Percentiles rank a stretch among this genome's conserved stretches.
These are phyloP conservation scores for Chlorops oryzae DNA, from an alignment of 1,140 invertebrate species.

Conservation along the genomic window DNA sequence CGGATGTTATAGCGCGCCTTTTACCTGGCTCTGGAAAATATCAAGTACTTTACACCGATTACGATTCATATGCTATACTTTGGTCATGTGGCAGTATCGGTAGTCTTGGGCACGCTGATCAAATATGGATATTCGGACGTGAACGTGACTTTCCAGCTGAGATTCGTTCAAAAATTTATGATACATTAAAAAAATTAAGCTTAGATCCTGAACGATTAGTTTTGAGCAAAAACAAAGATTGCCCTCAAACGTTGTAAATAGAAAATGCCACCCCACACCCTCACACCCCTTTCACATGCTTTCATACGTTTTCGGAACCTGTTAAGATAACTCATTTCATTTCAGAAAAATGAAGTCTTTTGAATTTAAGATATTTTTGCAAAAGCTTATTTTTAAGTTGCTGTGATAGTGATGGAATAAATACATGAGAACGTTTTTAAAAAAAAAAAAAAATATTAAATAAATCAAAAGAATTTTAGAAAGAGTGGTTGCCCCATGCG, in stretches of 20 bases:
- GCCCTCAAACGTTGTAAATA: constrained; percentile 48
- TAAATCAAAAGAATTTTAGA: too few species aligned
- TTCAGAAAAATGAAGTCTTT: too few species aligned
- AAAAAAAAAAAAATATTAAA: too few species aligned
- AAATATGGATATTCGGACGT: constrained; percentile 60
- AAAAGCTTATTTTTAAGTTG: too few species aligned
- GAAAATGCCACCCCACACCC: too few species aligned
- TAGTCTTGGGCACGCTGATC: constrained; percentile 51
- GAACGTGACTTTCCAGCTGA: constrained; percentile 53
- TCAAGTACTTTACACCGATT: constrained; percentile 64
- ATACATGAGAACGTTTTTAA: too few species aligned
- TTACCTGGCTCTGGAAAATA: constrained; percentile 63
- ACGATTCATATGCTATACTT: constrained; percentile 61
- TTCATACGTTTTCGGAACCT: too few species aligned
- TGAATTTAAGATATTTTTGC: too few species aligned
- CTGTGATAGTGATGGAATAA: too few species aligned
- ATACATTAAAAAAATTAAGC: constrained; percentile 51
- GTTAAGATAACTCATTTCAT: too few species aligned
- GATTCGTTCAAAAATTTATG: constrained; percentile 56
- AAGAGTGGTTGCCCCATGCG: too few species aligned
- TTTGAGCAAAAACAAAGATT: constrained; percentile 59
- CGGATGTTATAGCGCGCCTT: constrained; percentile 57
- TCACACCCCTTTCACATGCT: too few species aligned
- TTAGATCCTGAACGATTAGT: constrained; percentile 59
- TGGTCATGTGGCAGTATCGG: constrained; percentile 64